These are phyloP conservation scores for Junonia oenone DNA, from an alignment of 2,888 invertebrate genomes.

Conservation along the genomic window DNA sequence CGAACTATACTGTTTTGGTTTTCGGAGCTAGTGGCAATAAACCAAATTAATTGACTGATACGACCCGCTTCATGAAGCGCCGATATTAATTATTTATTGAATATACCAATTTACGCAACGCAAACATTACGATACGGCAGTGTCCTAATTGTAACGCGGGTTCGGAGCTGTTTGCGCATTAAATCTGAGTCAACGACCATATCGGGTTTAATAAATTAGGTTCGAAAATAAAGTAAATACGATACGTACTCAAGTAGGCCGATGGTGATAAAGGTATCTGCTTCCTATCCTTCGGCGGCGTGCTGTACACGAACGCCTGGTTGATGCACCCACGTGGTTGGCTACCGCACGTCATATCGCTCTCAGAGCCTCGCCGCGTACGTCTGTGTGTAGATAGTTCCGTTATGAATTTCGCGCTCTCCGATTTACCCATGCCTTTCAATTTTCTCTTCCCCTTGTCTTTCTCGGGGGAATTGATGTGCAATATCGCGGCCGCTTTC, in stretches of 20 bases:
- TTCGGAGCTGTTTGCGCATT: slow-evolving; percentile 11
- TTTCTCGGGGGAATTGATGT: slow-evolving; percentile 70
- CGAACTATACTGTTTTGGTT: not conserved
- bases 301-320: slow-evolving; percentile 72
- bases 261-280: slow-evolving; percentile 60
- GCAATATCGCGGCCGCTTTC: slow-evolving; percentile 81
- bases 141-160: slow-evolving; percentile 1
- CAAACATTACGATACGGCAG: slow-evolving; percentile 2
- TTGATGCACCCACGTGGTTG: slow-evolving; percentile 63
- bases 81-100: slow-evolving; percentile 6
- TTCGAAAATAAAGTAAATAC: slow-evolving; percentile 22
- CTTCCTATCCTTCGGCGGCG: slow-evolving; percentile 72
- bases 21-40: not conserved
- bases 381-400: slow-evolving; percentile 51
- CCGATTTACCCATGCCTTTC: slow-evolving; percentile 62
- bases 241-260: slow-evolving; percentile 70
- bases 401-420: slow-evolving; percentile 59
- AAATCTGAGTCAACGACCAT: slow-evolving; percentile 7
- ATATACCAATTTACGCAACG: slow-evolving; percentile 8
- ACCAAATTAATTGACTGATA: slow-evolving; percentile 7
- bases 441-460: slow-evolving; percentile 56
- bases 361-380: slow-evolving; percentile 65
- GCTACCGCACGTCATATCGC: slow-evolving; percentile 54
- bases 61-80: not conserved
- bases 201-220: slow-evolving; percentile 12